Base-by-base conservation (phyloP, 2,888 invertebrate species). In the Cheiracanthium punctorium region DNA sequence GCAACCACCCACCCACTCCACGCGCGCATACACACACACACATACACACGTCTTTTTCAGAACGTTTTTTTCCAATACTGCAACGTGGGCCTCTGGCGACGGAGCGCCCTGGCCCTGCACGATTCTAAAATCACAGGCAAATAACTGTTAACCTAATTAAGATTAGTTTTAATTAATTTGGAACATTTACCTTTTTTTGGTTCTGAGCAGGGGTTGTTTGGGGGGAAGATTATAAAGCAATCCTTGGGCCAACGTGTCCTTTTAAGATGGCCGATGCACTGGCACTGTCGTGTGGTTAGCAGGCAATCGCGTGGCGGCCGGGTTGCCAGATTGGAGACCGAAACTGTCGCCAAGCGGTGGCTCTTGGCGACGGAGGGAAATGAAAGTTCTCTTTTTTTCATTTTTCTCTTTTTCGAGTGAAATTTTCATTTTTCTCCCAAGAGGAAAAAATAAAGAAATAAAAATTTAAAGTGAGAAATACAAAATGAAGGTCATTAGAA, bases 201-300 rank as follows among this genome's bases (percentile, higher is more conserved):
- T n/a, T n/a, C n/a, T 33, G n/a, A 28, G 17, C 33, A 20, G 33
- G 69, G 8, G 69, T 10, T n/a, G 69, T 8, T n/a, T n/a, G 33
- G 69, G 10, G 69, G 20, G 7, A 24, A 32, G 24, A 20, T 24
- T 10, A 30, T 0, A n/a, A n/a, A n/a, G n/a, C n/a, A 70, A 24
- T 67, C 67, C 32, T 67, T n/a, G n/a, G 37, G 37, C 37, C 48
- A 75, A 75, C 82, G 82, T 75, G 74, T 82, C 75, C 75, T 41
- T 75, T 74, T 33, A 75, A 82, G 82, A 75, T 82, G 82, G 82
- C 82, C 80, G 82, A 82, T 80, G 72, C 65, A 82, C 75, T 58
- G 43, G 14, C 74, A 10, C 75, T 75, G 74, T 70, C 69, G 75
- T 70, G 70, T 37, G 74, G 75, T 75, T 82, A 69, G 69, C 14